These are phyloP conservation scores for Rapana venosa DNA, from an alignment of 2,888 invertebrate species.

Conservation along the genomic window DNA sequence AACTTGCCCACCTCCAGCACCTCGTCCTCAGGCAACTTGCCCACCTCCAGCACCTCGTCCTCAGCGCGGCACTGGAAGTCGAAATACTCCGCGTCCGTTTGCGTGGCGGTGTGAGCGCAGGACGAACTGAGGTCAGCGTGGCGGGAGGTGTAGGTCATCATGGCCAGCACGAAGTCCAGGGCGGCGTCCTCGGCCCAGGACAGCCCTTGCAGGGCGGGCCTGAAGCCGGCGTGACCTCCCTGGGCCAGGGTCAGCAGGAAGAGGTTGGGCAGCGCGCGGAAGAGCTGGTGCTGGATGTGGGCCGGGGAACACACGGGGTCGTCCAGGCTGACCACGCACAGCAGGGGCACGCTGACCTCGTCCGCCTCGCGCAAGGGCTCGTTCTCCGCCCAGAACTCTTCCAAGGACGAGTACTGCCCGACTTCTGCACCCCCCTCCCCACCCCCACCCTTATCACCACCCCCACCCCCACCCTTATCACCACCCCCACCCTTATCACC, in stretches of 20 bases:
- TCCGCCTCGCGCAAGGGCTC: conserved; percentile 72
- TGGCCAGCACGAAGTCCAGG: conserved; percentile 64
- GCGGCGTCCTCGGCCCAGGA: conserved; percentile 66
- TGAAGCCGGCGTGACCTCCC: conserved; percentile 75
- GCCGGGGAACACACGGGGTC: conserved; percentile 68
- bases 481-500: neutral
- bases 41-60: neutral
- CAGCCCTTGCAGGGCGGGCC: conserved; percentile 57
- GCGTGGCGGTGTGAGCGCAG: conserved; percentile 4
- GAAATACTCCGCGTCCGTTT: conserved; percentile 23
- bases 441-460: too few relatives aligned
- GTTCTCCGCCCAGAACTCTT: conserved; percentile 73
- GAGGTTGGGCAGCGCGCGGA: conserved; percentile 71
- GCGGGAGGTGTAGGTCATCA: conserved; percentile 38
- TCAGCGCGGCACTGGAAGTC: conserved; percentile 20
- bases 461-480: neutral
- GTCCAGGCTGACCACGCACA: conserved; percentile 71
- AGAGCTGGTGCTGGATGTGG: conserved; percentile 69
- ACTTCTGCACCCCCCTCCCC: neutral
- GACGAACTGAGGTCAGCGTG: too few relatives aligned
- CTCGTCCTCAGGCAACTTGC: neutral
- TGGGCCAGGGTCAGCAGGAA: conserved; percentile 65
- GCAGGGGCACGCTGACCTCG: conserved; percentile 70
- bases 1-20: neutral
- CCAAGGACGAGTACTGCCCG: conserved; percentile 52